These are phyloP conservation scores for Clarias pachynema DNA, from an alignment of 2,797 vertebrate genomes.

Conservation along the genomic window DNA sequence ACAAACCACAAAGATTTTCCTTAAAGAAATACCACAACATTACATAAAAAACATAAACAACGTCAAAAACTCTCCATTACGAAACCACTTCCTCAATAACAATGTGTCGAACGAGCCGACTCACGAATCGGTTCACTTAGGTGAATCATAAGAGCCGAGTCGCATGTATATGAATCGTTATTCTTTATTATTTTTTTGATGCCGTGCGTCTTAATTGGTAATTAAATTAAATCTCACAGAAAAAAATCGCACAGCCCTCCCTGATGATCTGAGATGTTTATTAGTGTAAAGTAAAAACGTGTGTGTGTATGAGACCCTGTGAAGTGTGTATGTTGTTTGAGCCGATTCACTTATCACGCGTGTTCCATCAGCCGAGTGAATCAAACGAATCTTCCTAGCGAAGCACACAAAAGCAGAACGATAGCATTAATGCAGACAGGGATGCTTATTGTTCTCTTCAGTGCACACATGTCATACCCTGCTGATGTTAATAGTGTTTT, in stretches of 20 bases:
- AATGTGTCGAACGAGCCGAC: not conserved
- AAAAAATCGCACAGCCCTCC: not conserved
- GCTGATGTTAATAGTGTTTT: not conserved
- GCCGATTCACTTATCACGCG: not conserved
- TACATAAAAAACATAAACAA: not conserved
- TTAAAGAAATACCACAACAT: not conserved
- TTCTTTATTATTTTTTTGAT: not conserved
- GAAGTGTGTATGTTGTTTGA: not conserved
- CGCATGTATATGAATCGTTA: not conserved
- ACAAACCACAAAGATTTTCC: not conserved
- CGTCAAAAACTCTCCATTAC: constrained; percentile 14
- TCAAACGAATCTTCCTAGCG: not conserved
- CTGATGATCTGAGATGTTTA: not conserved
- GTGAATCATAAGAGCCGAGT: not conserved
- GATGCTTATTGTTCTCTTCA: not conserved
- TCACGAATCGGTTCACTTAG: not conserved
- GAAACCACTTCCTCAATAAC: not conserved
- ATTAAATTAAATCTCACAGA: no score
- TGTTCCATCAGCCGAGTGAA: not conserved
- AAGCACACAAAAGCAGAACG: not conserved
- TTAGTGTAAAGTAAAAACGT: not conserved
- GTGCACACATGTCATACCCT: not conserved
- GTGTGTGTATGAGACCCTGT: not conserved
- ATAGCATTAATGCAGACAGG: not conserved
- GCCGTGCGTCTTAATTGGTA: not conserved